Evolutionary conservation across 2,888 invertebrate species (phyloP).

Genomic region (Pteria penguin): DNA sequence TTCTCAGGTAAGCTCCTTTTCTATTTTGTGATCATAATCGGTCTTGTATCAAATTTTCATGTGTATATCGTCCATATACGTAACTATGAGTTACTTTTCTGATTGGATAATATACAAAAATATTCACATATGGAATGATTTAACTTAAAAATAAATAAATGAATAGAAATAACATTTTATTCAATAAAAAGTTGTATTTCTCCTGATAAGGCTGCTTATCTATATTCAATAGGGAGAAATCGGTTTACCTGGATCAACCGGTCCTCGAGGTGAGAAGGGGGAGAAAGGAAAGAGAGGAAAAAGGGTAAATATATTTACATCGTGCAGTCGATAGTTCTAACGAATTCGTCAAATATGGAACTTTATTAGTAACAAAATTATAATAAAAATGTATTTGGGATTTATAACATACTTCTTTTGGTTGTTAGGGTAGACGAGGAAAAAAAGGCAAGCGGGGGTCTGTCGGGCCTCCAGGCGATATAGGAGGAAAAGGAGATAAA

Average conservation of each 20-base stretch:
- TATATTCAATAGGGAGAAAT: conserved; percentile 76
- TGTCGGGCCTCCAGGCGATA: conserved; percentile 46
- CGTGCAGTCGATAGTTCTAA: too few species aligned
- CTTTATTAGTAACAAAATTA: neutral
- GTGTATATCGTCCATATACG: too few species aligned
- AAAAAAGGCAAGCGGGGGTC: conserved; percentile 28
- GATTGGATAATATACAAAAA: too few species aligned
- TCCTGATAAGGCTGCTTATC: neutral
- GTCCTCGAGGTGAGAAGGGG: conserved; percentile 85
- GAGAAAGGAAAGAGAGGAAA: conserved; percentile 92
- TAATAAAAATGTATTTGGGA: neutral
- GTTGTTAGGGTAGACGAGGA: neutral
- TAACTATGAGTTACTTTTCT: too few species aligned
- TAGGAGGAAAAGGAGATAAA: conserved; percentile 44
- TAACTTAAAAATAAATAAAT: too few species aligned
- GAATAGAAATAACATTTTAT: too few species aligned
- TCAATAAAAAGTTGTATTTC: too few species aligned
- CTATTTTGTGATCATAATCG: too few species aligned
- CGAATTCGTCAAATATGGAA: too few species aligned
- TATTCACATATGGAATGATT: too few species aligned
- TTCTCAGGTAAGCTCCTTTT: too few species aligned
- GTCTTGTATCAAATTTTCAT: too few species aligned
- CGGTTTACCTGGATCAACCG: conserved; percentile 83
- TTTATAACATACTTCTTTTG: neutral
- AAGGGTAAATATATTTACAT: conserved; percentile 58